Base-by-base conservation (phyloP, 2,888 invertebrate genomes). In the Protodeltote pygarga region DNA sequence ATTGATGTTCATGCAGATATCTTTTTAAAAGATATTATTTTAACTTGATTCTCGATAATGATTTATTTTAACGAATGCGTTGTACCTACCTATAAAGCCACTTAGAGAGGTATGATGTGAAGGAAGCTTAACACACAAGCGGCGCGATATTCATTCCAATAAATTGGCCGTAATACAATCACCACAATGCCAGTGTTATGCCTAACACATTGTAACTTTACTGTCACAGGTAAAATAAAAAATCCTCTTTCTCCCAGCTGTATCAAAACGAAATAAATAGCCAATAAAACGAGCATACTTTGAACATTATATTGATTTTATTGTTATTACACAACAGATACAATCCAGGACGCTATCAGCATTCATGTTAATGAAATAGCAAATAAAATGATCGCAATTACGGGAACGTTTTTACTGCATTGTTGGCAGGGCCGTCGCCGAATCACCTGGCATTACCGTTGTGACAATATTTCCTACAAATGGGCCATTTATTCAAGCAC, bases 361-460 rank as follows among this genome's bases (percentile, higher is more conserved):
- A 71, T 80, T 79, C 79, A 81, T 83, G 86, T 85, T 85, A 88
- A 89, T 89, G 86, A 87, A 89, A 89, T 81, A 85, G 83, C 77
- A 85, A 83, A 78, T 83, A 75, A 81, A 90, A 90, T 85, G 86
- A 84, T 84, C 75, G 87, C 82, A 89, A 91, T 91, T 89, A 90
- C 85, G 75, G 45, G 54, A 79, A 78, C 84, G 85, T 85, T 89
- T 87, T 87, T 87, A 82, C 87, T 79, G 87, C 85, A 86, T 89
- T 89, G 88, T 87, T 82, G 65, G 55, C 53, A 50, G 76, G 81
- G 81, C 75, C 76, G 73, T 77, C 74, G 68, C 73, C 75, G 76
- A 89, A 91, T 90, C 88, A 89, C 90, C 90, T 87, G 88, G 71
- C 85, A 89, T 91, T 90, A 88, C 85, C 79, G 77, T 68, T 34